phyloP scores from a whole-genome alignment of 2,113 vertebrate genomes.

The Ictalurus furcatus region DNA sequence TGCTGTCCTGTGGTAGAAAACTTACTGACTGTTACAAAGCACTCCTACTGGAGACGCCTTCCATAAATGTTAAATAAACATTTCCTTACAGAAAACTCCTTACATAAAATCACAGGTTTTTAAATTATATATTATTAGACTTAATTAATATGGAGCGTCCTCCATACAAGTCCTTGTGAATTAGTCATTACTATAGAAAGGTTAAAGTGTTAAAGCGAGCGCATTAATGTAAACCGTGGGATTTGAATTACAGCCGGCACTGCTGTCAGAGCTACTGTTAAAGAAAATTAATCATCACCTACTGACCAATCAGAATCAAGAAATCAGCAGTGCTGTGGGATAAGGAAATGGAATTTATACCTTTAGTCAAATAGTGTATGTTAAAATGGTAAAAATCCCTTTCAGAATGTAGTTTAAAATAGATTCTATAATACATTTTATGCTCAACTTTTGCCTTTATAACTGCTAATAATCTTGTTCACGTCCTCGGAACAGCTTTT shows the following conservation, averaged over 20 bases:
- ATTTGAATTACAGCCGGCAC: too few species aligned
- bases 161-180: background rate
- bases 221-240: too few species aligned
- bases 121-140: background rate
- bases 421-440: background rate
- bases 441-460: background rate
- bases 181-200: background rate
- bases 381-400: background rate
- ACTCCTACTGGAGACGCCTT: background rate
- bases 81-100: background rate
- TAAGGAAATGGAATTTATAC: background rate
- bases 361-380: background rate
- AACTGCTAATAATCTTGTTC: background rate
- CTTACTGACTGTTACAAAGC: background rate
- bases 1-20: too few species aligned
- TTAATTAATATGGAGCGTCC: too few species aligned
- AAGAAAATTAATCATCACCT: background rate
- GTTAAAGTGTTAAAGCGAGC: too few species aligned
- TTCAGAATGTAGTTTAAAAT: background rate
- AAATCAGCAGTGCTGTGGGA: background rate
- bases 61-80: background rate
- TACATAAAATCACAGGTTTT: background rate
- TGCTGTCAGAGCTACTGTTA: background rate
- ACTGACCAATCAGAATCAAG: conserved; percentile 1
- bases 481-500: background rate